Evolutionary conservation across 2,888 invertebrate species (phyloP), one percentile per base, ranked within the genome.

Genomic region (Pristionchus fissidentatus): DNA sequence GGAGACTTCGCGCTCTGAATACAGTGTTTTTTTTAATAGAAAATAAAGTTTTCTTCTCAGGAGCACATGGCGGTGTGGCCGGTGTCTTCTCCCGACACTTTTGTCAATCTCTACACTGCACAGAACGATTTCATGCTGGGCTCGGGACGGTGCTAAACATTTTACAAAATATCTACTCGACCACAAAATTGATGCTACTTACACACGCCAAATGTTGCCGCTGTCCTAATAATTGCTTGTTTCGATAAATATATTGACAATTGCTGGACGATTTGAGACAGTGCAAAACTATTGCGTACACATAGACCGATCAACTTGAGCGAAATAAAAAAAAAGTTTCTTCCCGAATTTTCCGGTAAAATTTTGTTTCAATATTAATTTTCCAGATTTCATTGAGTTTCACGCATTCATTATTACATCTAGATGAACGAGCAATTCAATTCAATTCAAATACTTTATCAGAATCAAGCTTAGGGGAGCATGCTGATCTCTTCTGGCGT

Each of bases 21-120:
- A 4, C 26, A 26, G 29, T 29, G 32, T 8, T 10, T 1, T 29
- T 60, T 1, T 5, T 0, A 26, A 26, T 26, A 7, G 26, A 26
- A 29, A 60, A 29, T 22, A 60, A 32, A 13, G 2, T 22, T 32
- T 35, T 0, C 1, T 19, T 43, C 60, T 15, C 79, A 80, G 79
- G 79, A 80, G 19, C 79, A 80, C 26, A 80, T 80, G 79, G 79
- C 79, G 0, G 79, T 55, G 2, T 80, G 79, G 79, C 79, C 79
- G 2, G 79, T 80, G n/a, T 57, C 79, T 7, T 80, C 79, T 15
- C 22, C 79, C 15, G 79, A 80, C 7, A 29, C 41, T 15, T 80
- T 60, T 43, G 22, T 35, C 43, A 55, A 55, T 22, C 79, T 80
- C 10, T 80, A 80, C 43, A 35, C 35, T 10, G 79, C 79, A 13